A percentile compares a stretch with the other conserved stretches of the same genome.
Evolutionary conservation across 2,113 vertebrate species (phyloP).

Genomic region (Odobenus rosmarus): DNA sequence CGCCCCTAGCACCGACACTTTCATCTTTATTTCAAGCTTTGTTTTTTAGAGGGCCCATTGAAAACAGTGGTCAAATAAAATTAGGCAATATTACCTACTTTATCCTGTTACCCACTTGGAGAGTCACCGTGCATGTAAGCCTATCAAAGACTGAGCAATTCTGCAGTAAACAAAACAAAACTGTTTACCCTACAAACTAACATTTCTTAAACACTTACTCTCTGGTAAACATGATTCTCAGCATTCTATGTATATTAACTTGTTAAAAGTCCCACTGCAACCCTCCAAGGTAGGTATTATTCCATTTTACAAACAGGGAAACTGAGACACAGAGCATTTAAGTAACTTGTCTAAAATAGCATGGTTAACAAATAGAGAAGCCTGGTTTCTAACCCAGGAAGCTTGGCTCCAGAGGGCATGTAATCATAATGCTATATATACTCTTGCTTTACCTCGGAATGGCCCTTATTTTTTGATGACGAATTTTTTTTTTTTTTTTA

Average conservation of each 20-base stretch:
- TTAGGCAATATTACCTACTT: background rate
- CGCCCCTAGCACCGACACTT: background rate
- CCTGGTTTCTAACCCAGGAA: background rate
- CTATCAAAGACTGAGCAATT: background rate
- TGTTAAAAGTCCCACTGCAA: background rate
- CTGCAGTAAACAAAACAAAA: background rate
- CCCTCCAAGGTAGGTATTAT: background rate
- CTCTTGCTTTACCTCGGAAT: background rate
- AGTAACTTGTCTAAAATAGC: background rate
- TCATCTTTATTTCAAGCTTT: background rate
- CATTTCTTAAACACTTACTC: background rate
- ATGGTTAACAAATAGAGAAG: no score
- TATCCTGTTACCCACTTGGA: background rate
- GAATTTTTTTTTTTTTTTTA: background rate
- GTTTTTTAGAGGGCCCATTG: background rate
- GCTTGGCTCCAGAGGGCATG: background rate
- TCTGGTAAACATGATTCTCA: background rate
- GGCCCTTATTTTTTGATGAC: background rate
- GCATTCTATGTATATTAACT: background rate
- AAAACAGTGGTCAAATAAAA: background rate
- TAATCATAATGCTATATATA: rapidly evolving
- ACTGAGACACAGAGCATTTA: background rate
- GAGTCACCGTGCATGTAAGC: background rate
- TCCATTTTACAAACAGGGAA: background rate
- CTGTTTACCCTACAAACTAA: background rate